Base-by-base conservation (phyloP, 2,888 invertebrate species). In the Mycalesis mineus region DNA sequence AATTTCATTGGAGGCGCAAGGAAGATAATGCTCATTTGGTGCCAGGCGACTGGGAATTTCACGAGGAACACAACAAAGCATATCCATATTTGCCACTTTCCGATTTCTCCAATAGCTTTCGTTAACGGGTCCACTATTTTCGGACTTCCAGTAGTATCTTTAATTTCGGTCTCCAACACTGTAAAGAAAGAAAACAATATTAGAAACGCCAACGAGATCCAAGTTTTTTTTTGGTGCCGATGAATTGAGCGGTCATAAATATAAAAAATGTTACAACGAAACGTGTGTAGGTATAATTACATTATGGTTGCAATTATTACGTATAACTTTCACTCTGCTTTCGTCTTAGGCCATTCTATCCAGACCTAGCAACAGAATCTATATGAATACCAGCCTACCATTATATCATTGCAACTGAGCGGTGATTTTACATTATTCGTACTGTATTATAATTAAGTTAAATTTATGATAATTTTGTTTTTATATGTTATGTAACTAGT, bases 31-130 rank as follows among this genome's bases (percentile, higher is more conserved):
- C 93, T 94, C 75, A 95, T 90, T 70, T 95, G 95, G 73, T 95
- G 95, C 95, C 95, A 95, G 0, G 95, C 95, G 0, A 94, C 93
- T 0, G 95, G 95, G 71, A 95, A 94, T 79, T 95, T 95, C 54
- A 93, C 91, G 8, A 94, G 83, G 63, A 94, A 93, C 39, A 95
- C 91, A 0, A 93, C 91, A 48, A 92, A 80, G 65, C 94, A 94
- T 51, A 95, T 91, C 86, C 92, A 91, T 62, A 95, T 88, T 73
- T 95, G 95, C 94, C 95, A 95, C 71, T 91, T 91, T 5, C 95
- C 94, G 57, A 95, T 91, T 31, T 92, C 91, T 0, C 95, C 95
- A 64, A 95, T 94, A 3, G 93, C 91, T 67, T 91, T 92, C 37
- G 94, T 92, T 14, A 95, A 87, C 0, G 93, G 92, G 72, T 95